Evolutionary conservation across 1,140 invertebrate genomes (phyloP).

Genomic region (Andricus grossulariae): DNA sequence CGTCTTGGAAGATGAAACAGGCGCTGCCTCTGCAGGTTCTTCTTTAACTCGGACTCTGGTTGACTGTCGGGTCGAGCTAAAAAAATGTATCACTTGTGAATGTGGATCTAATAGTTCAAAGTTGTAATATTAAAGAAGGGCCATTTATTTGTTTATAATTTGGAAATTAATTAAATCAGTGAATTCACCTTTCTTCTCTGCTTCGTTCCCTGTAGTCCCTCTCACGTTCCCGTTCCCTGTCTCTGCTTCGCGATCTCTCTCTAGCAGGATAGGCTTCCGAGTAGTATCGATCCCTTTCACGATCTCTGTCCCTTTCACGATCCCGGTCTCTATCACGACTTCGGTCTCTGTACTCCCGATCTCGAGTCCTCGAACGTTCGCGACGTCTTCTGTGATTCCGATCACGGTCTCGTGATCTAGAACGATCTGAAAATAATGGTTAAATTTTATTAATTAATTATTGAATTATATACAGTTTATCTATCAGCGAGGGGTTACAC

Average conservation of each 20-base stretch:
- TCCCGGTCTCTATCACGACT: slow-evolving; percentile 84
- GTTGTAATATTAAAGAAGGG: neutral
- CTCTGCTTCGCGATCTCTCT: slow-evolving; percentile 82
- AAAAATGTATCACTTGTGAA: slow-evolving; percentile 63
- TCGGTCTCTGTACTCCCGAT: slow-evolving; percentile 84
- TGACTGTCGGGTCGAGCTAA: slow-evolving; percentile 80
- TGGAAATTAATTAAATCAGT: slow-evolving; percentile 43
- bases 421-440: slow-evolving; percentile 78
- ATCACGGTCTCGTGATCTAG: slow-evolving; percentile 86
- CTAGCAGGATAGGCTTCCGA: slow-evolving; percentile 69
- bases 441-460: neutral
- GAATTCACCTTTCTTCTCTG: slow-evolving; percentile 84
- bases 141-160: slow-evolving; percentile 29
- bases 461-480: no score
- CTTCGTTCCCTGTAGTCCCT: slow-evolving; percentile 82
- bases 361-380: slow-evolving; percentile 88
- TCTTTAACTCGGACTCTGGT: slow-evolving; percentile 77
- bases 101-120: neutral
- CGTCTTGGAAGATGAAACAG: slow-evolving; percentile 77
- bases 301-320: slow-evolving; percentile 80
- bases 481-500: no score
- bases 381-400: slow-evolving; percentile 81
- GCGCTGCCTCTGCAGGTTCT: slow-evolving; percentile 76
- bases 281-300: slow-evolving; percentile 74
- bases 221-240: slow-evolving; percentile 81